Evolutionary conservation across 1,140 invertebrate genomes (phyloP), one percentile per base, ranked within the genome.

Genomic region (Eurosta solidaginis): DNA sequence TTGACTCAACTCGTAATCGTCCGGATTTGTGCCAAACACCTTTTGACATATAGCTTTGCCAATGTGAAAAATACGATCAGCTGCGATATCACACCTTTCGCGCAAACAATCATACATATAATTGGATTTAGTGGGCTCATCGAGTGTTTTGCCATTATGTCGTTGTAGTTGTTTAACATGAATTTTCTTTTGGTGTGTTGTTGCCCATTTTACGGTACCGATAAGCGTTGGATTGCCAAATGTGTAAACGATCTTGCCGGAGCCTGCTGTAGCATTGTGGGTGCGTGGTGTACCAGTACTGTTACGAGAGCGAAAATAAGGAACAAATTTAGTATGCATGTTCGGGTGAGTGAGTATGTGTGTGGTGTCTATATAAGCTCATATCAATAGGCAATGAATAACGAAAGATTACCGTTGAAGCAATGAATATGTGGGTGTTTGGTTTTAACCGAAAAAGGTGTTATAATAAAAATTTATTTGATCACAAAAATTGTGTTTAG

Each of bases 221-320:
- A 80, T 78, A 29, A 80, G 63, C 40, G 63, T 59, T 36, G 79
- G 77, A 77, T 80, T 80, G 22, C 79, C 79, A 68, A 80, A 80
- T 12, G 79, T 80, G 79, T 80, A 80, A 74, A 80, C 79, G 42
- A 80, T 77, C 76, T 80, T 80, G 20, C 79, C 79, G 33, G 79
- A 80, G 75, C 79, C 77, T 20, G 79, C 36, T 45, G 75, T 68
- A 42, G 77, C 79, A 22, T n/a, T 79, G 42, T 79, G 78, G 27
- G 77, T 74, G 27, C 78, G 77, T 54, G 79, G 79, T 59, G 79
- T 80, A 3, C 79, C 79, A 22, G 73, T 74, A 54, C 78, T 76
- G 52, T 36, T 77, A 29, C 20, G 4, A 73, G 9, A 73, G n/a
- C n/a, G 59, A 10, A 2, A 68, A 36, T 17, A 33, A 29, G 20